A percentile compares a stretch with the other conserved stretches of the same genome.
Evolutionary conservation across 2,797 vertebrate species (phyloP).

Genomic region (Enteromius argenteus): DNA sequence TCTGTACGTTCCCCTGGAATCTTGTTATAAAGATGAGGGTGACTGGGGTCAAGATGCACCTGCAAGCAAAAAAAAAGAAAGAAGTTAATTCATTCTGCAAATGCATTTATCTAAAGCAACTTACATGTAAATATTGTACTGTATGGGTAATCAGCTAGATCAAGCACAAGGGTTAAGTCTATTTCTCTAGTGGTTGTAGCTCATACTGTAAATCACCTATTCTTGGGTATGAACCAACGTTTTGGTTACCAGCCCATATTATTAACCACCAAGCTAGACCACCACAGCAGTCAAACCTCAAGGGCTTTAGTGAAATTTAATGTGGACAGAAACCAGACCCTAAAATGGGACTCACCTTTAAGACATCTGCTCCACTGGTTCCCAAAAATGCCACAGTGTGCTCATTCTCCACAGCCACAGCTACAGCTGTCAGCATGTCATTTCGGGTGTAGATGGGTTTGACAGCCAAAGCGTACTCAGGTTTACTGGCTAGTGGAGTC

Average conservation of each 20-base stretch:
- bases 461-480: slow-evolving; percentile 75
- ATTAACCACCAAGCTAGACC: not conserved
- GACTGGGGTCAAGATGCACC: slow-evolving; percentile 80
- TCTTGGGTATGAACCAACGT: not conserved
- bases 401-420: slow-evolving; percentile 83
- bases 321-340: not conserved
- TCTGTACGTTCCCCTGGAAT: slow-evolving; percentile 72
- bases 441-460: slow-evolving; percentile 70
- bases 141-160: not conserved
- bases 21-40: slow-evolving; percentile 79
- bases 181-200: not conserved
- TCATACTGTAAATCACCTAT: slow-evolving; percentile 1
- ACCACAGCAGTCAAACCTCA: slow-evolving; percentile 24
- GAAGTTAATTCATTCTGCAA: slow-evolving; percentile 47
- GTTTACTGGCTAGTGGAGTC: slow-evolving; percentile 87
- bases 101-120: not conserved
- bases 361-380: slow-evolving; percentile 83
- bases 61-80: slow-evolving; percentile 66
- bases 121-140: not conserved
- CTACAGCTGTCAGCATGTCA: slow-evolving; percentile 84
- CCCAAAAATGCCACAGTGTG: slow-evolving; percentile 91
- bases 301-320: not conserved
- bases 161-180: not conserved
- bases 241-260: not conserved
- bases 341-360: slow-evolving; percentile 76